These are phyloP conservation scores for Allolobophora icterica DNA, from an alignment of 2,888 invertebrate genomes.

Conservation along the genomic window DNA sequence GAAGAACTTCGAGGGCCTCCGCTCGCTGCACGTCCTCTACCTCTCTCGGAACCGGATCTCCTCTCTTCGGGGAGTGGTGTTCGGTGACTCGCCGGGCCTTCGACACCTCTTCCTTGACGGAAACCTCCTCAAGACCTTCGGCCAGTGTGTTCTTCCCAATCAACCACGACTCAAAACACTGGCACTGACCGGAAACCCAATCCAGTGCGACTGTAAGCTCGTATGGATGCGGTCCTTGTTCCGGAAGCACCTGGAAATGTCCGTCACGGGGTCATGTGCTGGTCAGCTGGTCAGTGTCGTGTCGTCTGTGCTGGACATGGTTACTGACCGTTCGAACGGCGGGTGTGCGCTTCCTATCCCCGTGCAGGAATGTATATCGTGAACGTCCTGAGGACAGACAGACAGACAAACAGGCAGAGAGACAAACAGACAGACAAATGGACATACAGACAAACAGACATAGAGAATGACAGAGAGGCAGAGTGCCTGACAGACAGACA, in stretches of 20 bases:
- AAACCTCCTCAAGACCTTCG: constrained; percentile 42
- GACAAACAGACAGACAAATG: not conserved
- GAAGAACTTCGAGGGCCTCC: constrained; percentile 39
- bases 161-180: constrained; percentile 41
- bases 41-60: constrained; percentile 39
- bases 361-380: not conserved
- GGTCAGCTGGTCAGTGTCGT: constrained; percentile 12
- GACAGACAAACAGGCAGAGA: not conserved
- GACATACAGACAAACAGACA: not conserved
- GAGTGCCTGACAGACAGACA: too few relatives aligned
- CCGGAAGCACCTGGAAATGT: not conserved
- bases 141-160: constrained; percentile 42
- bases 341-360: not conserved
- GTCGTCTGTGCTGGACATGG: not conserved
- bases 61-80: constrained; percentile 20
- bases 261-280: not conserved
- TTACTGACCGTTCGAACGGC: not conserved
- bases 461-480: too few relatives aligned
- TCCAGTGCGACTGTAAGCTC: constrained; percentile 47
- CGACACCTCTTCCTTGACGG: constrained; percentile 33
- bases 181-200: constrained; percentile 46
- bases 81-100: constrained; percentile 24
- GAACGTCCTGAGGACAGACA: not conserved
- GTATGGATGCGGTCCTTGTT: constrained; percentile 42
- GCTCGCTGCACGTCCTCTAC: constrained; percentile 43